These are phyloP conservation scores for Agonopterix heracliana DNA, from an alignment of 2,888 invertebrate species.

Conservation along the genomic window DNA sequence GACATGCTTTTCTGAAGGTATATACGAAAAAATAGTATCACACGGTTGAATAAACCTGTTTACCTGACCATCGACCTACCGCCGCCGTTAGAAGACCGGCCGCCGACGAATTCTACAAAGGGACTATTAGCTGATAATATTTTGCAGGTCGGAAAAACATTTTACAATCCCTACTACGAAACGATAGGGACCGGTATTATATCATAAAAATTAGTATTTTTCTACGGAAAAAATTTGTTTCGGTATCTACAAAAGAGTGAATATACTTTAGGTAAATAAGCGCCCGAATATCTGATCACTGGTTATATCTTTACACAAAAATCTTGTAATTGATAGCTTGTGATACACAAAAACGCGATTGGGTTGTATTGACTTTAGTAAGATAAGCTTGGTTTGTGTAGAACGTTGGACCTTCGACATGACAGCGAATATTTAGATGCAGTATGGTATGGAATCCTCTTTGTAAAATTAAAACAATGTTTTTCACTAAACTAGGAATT, in stretches of 20 bases:
- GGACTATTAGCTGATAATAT: too few relatives aligned
- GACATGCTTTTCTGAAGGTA: too few relatives aligned
- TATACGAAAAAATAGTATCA: too few relatives aligned
- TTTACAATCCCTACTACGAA: not conserved
- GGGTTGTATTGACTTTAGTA: not conserved
- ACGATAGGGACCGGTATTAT: too few relatives aligned
- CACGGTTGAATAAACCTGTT: too few relatives aligned
- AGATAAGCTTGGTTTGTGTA: not conserved
- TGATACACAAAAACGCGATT: constrained; percentile 1
- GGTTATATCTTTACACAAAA: not conserved
- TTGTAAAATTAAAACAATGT: constrained; percentile 7
- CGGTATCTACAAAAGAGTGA: constrained; percentile 17
- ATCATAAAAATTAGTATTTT: not conserved
- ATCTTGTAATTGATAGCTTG: constrained; percentile 5
- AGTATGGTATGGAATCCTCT: constrained; percentile 1
- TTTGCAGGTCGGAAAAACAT: too few relatives aligned
- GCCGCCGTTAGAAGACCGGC: too few relatives aligned
- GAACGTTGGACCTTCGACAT: constrained; percentile 6
- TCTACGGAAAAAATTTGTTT: constrained; percentile 4
- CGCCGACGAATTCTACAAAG: too few relatives aligned
- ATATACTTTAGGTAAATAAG: too few relatives aligned
- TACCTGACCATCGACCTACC: too few relatives aligned
- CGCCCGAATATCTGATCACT: constrained; percentile 1
- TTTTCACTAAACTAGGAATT: constrained; percentile 4
- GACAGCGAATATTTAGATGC: constrained; percentile 8